Percentiles rank a stretch among this genome's conserved stretches.
Evolutionary conservation across 2,888 invertebrate genomes (phyloP).

Genomic region (Synanthedon andrenaeformis): DNA sequence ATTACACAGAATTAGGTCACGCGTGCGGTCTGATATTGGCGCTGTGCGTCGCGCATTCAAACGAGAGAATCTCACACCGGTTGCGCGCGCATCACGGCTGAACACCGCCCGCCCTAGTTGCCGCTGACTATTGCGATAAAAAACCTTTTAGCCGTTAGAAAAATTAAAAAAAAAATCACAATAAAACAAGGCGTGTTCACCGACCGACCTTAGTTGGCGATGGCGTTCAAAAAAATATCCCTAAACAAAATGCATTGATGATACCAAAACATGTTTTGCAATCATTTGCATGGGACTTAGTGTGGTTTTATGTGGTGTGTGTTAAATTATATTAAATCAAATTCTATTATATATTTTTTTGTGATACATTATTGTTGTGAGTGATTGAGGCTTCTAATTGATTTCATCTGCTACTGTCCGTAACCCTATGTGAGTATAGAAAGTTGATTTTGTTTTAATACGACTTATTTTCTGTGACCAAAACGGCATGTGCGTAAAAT

Average conservation of each 20-base stretch:
- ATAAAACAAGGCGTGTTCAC: conserved; percentile 7
- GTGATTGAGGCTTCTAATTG: neutral
- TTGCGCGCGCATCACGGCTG: conserved; percentile 27
- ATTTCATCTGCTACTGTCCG: neutral
- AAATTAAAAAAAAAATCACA: conserved; percentile 20
- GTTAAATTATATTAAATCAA: neutral
- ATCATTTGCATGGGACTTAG: neutral
- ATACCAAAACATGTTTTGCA: neutral
- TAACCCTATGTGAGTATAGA: neutral
- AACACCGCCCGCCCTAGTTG: conserved; percentile 20
- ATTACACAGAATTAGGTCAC: conserved; percentile 44
- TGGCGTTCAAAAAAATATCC: neutral
- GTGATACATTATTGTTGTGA: neutral
- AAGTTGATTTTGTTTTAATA: neutral
- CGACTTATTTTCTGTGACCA: neutral
- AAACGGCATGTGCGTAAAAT: too few species aligned
- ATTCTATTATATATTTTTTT: neutral
- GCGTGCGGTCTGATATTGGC: conserved; percentile 24
- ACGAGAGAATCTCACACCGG: neutral
- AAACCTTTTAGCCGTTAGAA: conserved; percentile 17
- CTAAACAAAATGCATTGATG: neutral
- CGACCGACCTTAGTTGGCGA: neutral
- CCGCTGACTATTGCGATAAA: conserved; percentile 14
- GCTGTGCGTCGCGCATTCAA: neutral
- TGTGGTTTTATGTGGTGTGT: neutral